These are phyloP conservation scores for Sebastes taczanowskii DNA, from an alignment of 2,797 vertebrate species.

Conservation along the genomic window DNA sequence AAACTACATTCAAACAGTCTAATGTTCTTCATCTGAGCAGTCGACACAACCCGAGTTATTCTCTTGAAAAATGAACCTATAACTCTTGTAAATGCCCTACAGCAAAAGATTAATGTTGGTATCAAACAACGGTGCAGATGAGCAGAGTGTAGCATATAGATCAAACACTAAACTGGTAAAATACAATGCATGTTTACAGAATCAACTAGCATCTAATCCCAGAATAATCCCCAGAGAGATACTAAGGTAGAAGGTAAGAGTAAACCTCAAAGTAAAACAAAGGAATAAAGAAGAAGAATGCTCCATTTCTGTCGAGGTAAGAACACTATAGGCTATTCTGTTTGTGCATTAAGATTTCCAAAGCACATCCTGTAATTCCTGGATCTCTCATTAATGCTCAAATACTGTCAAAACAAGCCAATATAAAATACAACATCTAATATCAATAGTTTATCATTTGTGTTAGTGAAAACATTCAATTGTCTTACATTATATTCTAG, in stretches of 20 bases:
- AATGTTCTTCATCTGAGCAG: slow-evolving; percentile 18
- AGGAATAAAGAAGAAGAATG: slow-evolving; percentile 9
- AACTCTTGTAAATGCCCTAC: slow-evolving; percentile 26
- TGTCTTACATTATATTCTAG: too few species aligned
- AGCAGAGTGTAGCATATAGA: slow-evolving; percentile 33
- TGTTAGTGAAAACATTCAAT: background rate
- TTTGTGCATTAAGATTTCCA: background rate
- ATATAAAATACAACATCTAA: background rate
- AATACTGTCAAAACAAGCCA: background rate
- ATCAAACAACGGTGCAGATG: slow-evolving; percentile 39
- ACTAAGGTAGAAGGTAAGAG: slow-evolving; percentile 15
- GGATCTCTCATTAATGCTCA: background rate
- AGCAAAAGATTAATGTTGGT: slow-evolving; percentile 42
- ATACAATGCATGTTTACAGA: slow-evolving; percentile 48
- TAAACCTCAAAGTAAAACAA: slow-evolving; percentile 32
- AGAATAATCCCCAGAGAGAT: slow-evolving; percentile 49
- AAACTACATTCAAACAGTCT: slow-evolving; percentile 7
- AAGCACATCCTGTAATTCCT: background rate
- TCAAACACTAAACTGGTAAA: slow-evolving; percentile 45
- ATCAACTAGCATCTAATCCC: slow-evolving; percentile 58
- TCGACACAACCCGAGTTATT: slow-evolving; percentile 7
- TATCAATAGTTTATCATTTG: background rate
- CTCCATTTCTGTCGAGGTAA: slow-evolving; percentile 14
- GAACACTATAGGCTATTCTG: background rate
- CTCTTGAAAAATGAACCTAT: slow-evolving; percentile 25